Evolutionary conservation across 1,140 invertebrate genomes (phyloP).

Genomic region (Druon quercuslanigerum): DNA sequence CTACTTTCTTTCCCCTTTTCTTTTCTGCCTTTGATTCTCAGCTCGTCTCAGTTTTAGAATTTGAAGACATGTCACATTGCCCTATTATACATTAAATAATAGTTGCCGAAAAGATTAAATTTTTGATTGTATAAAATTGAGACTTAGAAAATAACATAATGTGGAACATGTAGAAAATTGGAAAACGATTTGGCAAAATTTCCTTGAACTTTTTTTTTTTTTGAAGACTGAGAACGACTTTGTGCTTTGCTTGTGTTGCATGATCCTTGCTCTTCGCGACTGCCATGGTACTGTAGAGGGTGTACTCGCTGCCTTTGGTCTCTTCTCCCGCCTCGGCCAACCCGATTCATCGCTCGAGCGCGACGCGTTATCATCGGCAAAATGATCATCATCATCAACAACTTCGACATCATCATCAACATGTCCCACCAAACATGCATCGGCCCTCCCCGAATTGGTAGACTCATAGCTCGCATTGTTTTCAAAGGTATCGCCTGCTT

Average conservation of each 20-base stretch:
- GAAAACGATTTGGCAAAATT: conserved; percentile 30
- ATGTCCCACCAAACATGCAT: conserved; percentile 70
- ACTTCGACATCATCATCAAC: conserved; percentile 67
- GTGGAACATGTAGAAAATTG: too few species aligned
- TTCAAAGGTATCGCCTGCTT: conserved; percentile 15
- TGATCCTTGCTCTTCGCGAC: conserved; percentile 65
- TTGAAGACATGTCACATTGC: too few species aligned
- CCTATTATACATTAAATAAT: too few species aligned
- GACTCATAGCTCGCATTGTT: conserved; percentile 40
- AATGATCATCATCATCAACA: conserved; percentile 69
- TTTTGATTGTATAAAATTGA: too few species aligned
- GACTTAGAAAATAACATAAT: too few species aligned
- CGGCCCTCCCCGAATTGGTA: conserved; percentile 72
- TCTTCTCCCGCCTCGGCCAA: conserved; percentile 69
- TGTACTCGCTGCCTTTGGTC: conserved; percentile 77
- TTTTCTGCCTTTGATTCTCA: conserved; percentile 32
- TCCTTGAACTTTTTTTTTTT: conserved; percentile 10
- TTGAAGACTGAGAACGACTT: conserved; percentile 46
- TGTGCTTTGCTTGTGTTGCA: conserved; percentile 76
- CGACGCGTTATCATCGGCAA: conserved; percentile 71
- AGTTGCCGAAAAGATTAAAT: too few species aligned
- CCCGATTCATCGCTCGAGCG: conserved; percentile 72
- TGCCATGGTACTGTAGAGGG: conserved; percentile 66
- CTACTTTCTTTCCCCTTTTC: conserved; percentile 24
- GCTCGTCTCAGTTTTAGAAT: neutral